Conservation (phyloP, 2,797 vertebrate genomes). For the Epinephelus coioides region DNA sequence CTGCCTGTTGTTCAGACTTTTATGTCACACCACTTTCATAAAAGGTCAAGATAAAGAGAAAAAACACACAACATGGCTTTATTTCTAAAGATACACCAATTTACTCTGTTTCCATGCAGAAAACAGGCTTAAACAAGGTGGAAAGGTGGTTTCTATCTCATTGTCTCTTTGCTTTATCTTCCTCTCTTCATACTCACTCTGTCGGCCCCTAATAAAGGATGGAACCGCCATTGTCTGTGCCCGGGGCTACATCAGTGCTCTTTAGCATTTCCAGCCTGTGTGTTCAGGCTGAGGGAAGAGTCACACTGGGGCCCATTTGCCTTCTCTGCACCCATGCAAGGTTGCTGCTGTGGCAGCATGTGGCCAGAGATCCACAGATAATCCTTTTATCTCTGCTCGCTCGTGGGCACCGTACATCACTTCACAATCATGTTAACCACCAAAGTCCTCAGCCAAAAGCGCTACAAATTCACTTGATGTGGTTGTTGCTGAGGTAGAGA, state of each 20-base stretch:
- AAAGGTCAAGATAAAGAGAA: conserved; percentile 39
- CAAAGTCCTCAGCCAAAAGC: conserved; percentile 68
- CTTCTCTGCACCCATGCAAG: conserved; percentile 59
- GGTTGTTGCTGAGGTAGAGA: conserved; percentile 67
- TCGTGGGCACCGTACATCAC: conserved; percentile 75
- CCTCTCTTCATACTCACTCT: conserved; percentile 50
- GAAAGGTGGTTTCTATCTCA: conserved; percentile 53
- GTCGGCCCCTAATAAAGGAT: conserved; percentile 62
- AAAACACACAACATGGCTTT: not conserved
- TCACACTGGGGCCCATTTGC: conserved; percentile 55
- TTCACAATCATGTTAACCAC: conserved; percentile 80
- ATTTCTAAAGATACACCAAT: conserved; percentile 36
- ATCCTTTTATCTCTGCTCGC: conserved; percentile 76
- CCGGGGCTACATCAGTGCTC: conserved; percentile 77
- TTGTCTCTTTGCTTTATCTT: conserved; percentile 75
- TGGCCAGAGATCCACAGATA: conserved; percentile 73
- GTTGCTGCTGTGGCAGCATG: conserved; percentile 74
- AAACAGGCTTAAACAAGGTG: conserved; percentile 47
- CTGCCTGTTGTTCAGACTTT: conserved; percentile 49
- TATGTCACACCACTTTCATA: conserved; percentile 41
- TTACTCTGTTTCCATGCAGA: conserved; percentile 63
- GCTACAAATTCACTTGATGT: conserved; percentile 73
- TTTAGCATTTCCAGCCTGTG: conserved; percentile 84
- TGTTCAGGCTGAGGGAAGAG: conserved; percentile 47
- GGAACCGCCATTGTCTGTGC: conserved; percentile 52